phyloP scores from a whole-genome alignment of 2,888 invertebrate genomes.

The Sarcophaga variegata region DNA sequence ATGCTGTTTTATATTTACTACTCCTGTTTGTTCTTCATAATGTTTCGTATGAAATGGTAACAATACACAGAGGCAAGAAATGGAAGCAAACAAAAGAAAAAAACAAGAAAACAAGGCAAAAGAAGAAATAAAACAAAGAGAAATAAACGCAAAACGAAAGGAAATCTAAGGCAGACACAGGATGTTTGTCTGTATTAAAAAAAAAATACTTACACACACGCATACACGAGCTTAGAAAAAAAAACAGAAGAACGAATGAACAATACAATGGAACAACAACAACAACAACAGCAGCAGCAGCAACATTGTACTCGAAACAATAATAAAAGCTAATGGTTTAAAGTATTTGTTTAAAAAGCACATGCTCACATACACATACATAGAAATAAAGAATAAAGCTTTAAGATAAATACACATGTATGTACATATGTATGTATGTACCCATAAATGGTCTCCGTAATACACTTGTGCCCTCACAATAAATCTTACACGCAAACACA shows the following conservation, averaged over 20 bases:
- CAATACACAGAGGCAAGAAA: slow-evolving; percentile 17
- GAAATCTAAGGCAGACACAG: slow-evolving; percentile 61
- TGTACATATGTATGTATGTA: neutral
- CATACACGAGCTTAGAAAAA: neutral
- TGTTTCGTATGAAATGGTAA: slow-evolving; percentile 21
- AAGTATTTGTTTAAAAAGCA: slow-evolving; percentile 36
- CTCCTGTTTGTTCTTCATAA: slow-evolving; percentile 15
- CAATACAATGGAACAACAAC: neutral
- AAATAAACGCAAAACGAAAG: slow-evolving; percentile 31
- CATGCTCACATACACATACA: neutral
- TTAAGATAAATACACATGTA: too few species aligned
- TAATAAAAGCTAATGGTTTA: slow-evolving; percentile 55
- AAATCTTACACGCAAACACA: too few species aligned
- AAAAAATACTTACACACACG: slow-evolving; percentile 12
- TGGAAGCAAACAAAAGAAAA: slow-evolving; percentile 7
- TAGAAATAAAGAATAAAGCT: neutral
- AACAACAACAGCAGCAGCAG: neutral
- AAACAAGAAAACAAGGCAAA: slow-evolving; percentile 45
- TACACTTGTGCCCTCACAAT: too few species aligned
- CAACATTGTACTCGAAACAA: slow-evolving; percentile 31
- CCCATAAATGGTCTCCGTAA: neutral
- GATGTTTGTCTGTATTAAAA: slow-evolving; percentile 57
- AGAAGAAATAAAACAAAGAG: slow-evolving; percentile 3
- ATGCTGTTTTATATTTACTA: neutral
- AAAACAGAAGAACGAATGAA: neutral